phyloP scores from a whole-genome alignment of 1,140 invertebrate species.

The Drosophila kohkoa region DNA sequence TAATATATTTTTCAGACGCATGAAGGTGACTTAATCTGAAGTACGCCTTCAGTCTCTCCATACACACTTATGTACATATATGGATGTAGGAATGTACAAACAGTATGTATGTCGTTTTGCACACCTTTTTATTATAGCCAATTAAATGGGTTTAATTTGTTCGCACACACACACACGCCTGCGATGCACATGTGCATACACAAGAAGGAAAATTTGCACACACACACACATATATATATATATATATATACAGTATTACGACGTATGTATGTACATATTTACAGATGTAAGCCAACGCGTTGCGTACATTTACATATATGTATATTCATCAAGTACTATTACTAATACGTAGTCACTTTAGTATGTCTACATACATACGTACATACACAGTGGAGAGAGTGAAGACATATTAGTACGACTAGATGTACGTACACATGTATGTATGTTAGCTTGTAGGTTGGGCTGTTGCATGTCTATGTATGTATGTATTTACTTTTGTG shows the following conservation, averaged over 20 bases:
- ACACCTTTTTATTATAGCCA: background rate
- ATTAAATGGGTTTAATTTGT: background rate
- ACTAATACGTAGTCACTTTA: constrained; percentile 11
- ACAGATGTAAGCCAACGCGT: constrained; percentile 6
- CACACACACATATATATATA: background rate
- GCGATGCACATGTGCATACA: constrained; percentile 8
- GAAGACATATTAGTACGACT: constrained; percentile 19
- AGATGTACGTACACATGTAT: constrained; percentile 8
- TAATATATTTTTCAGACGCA: constrained; percentile 6
- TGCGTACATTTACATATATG: background rate
- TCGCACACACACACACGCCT: constrained; percentile 2
- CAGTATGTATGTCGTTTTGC: constrained; percentile 5
- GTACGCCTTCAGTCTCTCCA: constrained; percentile 9
- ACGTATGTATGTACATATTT: constrained; percentile 4
- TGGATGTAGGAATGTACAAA: constrained; percentile 17
- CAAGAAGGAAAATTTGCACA: background rate
- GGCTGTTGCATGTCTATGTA: constrained; percentile 10
- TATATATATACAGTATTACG: background rate
- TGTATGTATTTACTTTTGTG: constrained; percentile 7
- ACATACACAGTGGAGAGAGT: constrained; percentile 26
- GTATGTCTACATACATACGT: constrained; percentile 10
- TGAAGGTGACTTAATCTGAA: constrained; percentile 16
- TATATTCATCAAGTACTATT: constrained; percentile 2
- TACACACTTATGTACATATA: constrained; percentile 19
- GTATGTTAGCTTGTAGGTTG: constrained; percentile 8